Percentiles rank a stretch among this genome's conserved stretches.
Conservation (phyloP, 2,113 vertebrate species). For the Pterocles burchelli region DNA sequence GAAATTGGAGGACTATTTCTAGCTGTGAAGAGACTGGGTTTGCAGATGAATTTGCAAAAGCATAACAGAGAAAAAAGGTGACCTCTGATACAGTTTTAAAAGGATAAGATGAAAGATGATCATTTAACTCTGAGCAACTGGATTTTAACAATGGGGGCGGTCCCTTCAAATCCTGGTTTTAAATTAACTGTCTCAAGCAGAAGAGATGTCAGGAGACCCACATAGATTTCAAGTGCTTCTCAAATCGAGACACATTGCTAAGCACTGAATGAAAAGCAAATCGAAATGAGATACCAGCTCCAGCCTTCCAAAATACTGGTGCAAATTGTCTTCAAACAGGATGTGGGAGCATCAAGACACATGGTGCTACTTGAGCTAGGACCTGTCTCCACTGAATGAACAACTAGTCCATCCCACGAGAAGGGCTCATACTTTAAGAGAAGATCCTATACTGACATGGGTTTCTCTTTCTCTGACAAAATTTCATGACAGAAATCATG, state of each 20-base stretch:
- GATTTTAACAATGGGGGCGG: neutral
- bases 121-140: neutral
- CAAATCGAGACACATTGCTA: neutral
- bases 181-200: neutral
- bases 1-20: neutral
- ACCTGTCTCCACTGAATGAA: neutral
- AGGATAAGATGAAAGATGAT: neutral
- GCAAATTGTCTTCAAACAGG: neutral
- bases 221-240: neutral
- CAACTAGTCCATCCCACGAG: neutral
- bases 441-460: neutral
- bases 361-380: neutral
- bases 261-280: neutral
- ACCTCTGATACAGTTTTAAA: neutral
- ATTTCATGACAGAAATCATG: neutral
- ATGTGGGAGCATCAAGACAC: accelerated
- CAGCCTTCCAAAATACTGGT: neutral
- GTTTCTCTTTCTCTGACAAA: neutral
- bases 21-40: neutral
- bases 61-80: neutral
- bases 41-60: neutral
- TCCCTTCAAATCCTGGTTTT: neutral
- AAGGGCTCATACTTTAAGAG: neutral
- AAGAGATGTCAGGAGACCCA: neutral
- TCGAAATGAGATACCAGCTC: neutral